Conservation (phyloP, 2,888 invertebrate species). For the Euplexia lucipara region DNA sequence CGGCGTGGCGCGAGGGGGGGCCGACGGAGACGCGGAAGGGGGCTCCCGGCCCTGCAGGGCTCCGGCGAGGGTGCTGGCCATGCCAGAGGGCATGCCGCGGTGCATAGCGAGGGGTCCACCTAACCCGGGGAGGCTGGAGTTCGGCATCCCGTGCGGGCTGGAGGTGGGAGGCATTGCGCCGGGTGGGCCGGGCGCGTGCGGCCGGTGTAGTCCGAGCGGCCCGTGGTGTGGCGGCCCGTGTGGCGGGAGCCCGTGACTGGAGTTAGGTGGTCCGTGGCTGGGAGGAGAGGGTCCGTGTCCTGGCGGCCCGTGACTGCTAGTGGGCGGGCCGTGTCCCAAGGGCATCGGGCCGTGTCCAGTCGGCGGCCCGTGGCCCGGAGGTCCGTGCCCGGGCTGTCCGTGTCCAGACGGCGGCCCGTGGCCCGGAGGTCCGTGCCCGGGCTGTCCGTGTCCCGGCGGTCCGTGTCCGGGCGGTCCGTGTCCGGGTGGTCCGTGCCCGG, state of each 20-base stretch:
- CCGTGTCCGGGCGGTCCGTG: constrained; percentile 57
- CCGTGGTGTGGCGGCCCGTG: constrained; percentile 61
- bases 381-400: constrained; percentile 24
- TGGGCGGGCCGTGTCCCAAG: constrained; percentile 44
- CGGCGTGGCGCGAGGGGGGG: constrained; percentile 54
- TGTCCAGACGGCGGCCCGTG: constrained; percentile 40
- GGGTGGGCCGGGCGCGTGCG: constrained; percentile 60
- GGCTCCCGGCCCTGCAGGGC: constrained; percentile 44
- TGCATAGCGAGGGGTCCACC: constrained; percentile 39
- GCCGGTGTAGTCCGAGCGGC: constrained; percentile 48
- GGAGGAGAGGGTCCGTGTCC: constrained; percentile 46
- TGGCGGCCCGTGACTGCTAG: constrained; percentile 37
- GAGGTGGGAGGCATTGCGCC: constrained; percentile 51
- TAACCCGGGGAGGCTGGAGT: constrained; percentile 26
- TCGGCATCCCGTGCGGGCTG: constrained; percentile 55
- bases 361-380: too few species aligned
- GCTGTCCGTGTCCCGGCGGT: constrained; percentile 55
- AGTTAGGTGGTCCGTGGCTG: constrained; percentile 29
- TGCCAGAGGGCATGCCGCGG: constrained; percentile 45
- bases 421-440: neutral
- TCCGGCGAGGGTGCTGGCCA: constrained; percentile 37
- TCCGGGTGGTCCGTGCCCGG: constrained; percentile 33
- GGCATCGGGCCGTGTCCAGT: constrained; percentile 55
- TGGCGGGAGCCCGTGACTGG: constrained; percentile 59
- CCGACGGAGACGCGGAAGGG: constrained; percentile 44